phyloP scores from a whole-genome alignment of 2,797 vertebrate species.

The Nasua narica region DNA sequence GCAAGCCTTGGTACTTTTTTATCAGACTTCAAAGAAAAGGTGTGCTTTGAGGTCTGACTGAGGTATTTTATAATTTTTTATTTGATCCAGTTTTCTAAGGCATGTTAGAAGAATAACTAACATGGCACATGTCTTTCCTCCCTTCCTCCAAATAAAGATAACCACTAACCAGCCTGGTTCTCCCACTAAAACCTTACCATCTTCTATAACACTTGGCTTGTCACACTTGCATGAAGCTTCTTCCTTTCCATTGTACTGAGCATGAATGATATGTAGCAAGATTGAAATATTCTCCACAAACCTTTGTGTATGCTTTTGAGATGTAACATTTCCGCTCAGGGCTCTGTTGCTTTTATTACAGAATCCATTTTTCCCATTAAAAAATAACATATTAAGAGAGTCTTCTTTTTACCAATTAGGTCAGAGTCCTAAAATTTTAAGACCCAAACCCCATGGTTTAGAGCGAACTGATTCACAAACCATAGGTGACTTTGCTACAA shows the following conservation, averaged over 20 bases:
- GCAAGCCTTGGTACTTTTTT: neutral
- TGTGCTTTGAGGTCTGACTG: neutral
- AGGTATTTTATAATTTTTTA: neutral
- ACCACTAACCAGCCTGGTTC: constrained; percentile 16
- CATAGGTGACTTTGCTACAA: constrained; percentile 97
- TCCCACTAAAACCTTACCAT: neutral
- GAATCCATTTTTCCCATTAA: constrained; percentile 83
- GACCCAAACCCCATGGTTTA: constrained; percentile 98
- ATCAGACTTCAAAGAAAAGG: neutral
- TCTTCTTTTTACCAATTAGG: constrained; percentile 97
- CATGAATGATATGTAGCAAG: constrained; percentile 53
- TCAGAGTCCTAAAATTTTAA: constrained; percentile 99
- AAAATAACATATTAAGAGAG: constrained; percentile 91
- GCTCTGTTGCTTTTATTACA: constrained; percentile 74
- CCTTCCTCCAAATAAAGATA: neutral
- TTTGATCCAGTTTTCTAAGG: constrained; percentile 29
- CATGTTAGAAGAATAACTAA: constrained; percentile 49
- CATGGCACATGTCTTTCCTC: neutral
- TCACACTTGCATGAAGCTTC: constrained; percentile 73
- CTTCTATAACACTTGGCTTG: constrained; percentile 42
- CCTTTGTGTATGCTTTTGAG: constrained; percentile 79
- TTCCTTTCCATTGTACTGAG: constrained; percentile 65
- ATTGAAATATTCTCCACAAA: constrained; percentile 61
- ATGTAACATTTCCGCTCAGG: constrained; percentile 79
- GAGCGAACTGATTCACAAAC: constrained; percentile 99